These are phyloP conservation scores for Pseudopleuronectes americanus DNA, from an alignment of 2,797 vertebrate genomes.

Conservation along the genomic window DNA sequence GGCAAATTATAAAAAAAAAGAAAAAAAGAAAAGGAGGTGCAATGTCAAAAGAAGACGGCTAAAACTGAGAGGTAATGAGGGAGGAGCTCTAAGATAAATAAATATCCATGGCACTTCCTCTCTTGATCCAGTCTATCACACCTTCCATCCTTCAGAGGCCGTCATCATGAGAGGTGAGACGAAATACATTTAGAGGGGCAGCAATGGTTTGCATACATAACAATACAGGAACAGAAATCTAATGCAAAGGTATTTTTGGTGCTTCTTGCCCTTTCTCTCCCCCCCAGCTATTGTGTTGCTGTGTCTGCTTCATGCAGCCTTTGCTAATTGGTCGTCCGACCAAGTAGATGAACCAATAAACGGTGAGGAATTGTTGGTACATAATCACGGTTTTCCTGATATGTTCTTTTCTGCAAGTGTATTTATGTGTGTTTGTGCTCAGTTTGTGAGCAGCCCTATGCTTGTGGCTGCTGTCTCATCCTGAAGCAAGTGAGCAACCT, in stretches of 20 bases:
- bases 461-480: constrained; percentile 81
- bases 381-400: not conserved
- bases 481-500: constrained; percentile 57
- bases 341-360: not conserved
- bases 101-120: constrained; percentile 49
- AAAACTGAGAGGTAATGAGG: constrained; percentile 27
- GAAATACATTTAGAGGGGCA: not conserved
- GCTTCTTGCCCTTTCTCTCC: not conserved
- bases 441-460: constrained; percentile 66
- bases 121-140: constrained; percentile 21
- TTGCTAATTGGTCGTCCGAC: not conserved
- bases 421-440: constrained; percentile 26
- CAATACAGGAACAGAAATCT: not conserved
- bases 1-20: not conserved
- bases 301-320: constrained; percentile 64
- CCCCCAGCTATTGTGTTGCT: constrained; percentile 71
- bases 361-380: constrained; percentile 54
- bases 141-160: constrained; percentile 25
- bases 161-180: constrained; percentile 82
- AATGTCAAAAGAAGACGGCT: constrained; percentile 21
- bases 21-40: constrained; percentile 42
- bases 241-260: not conserved
- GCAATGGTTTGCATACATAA: not conserved
- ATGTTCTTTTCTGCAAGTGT: not conserved
- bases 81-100: constrained; percentile 48